Percentiles rank a stretch among this genome's conserved stretches.
phyloP scores from a whole-genome alignment of 2,797 vertebrate species.

The Anableps anableps region DNA sequence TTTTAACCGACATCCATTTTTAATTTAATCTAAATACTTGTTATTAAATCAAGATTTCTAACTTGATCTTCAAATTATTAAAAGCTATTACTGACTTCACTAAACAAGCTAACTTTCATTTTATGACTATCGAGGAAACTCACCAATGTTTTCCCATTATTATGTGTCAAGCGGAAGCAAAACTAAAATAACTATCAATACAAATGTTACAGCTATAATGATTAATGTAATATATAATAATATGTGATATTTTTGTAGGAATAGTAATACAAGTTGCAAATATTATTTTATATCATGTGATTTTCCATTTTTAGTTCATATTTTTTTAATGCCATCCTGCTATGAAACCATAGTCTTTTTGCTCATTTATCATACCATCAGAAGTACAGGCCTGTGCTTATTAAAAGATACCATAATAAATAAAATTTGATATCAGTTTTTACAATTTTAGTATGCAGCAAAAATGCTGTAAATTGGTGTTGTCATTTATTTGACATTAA shows the following conservation, averaged over 20 bases:
- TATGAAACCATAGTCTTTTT: background rate
- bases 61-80: background rate
- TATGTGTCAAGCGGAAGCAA: background rate
- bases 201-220: background rate
- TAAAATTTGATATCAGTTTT: background rate
- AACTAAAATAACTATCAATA: background rate
- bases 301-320: background rate
- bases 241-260: background rate
- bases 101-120: background rate
- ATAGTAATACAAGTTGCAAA: background rate
- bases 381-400: background rate
- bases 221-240: background rate
- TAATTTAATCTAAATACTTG: background rate
- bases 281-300: background rate
- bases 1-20: background rate
- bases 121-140: background rate
- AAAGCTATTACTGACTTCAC: background rate
- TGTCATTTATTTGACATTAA: background rate
- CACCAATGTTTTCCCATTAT: background rate
- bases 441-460: background rate
- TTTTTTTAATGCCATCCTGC: background rate
- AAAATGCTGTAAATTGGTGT: constrained; percentile 3
- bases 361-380: background rate
- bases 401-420: background rate
- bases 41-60: background rate